Evolutionary conservation across 2,797 vertebrate species (phyloP), one percentile per base, ranked within the genome.

Genomic region (Remorina albescens): DNA sequence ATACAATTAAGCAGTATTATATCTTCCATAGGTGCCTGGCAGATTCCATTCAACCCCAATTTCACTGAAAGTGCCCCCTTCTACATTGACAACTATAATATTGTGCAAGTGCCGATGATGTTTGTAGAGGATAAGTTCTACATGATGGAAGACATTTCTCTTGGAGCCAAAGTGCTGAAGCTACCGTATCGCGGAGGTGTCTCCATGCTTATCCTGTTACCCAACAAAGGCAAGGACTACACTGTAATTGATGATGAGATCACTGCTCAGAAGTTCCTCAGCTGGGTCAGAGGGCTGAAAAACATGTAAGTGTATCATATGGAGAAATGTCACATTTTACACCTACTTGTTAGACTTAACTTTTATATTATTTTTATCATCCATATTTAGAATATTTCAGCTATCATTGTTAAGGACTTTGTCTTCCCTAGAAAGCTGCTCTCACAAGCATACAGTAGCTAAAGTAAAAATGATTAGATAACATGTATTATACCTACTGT

Each of bases 51-150:
- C 69, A 82, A 97, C 71, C 71, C 94, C 0, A 81, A 84, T 65
- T 73, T 78, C 63, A 99, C 97, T 0, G 5, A 72, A 44, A 82
- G 23, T 0, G 89, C 90, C 37, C 88, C 93, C 7, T 98, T 99
- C 91, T 94, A 95, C 83, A 88, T 98, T 64, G 91, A 97, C 89
- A 97, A 95, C 78, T 98, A 97, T 71, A 96, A 92, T 57, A 85
- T 92, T 0, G 92, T 96, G 8, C 91, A 95, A 70, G 96, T 97
- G 66, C 95, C 95, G 7, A 97, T 95, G 96, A 99, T 98, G 97
- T 94, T 92, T 71, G 88, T 72, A 41, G 89, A 89, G 16, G 95
- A 93, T 26, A 88, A 88, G 67, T 93, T 96, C 71, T 93, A 94
- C 73, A 89, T 73, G 21, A 92, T 89, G 58, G 93, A 93, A 30